Base-by-base conservation (phyloP, 2,888 invertebrate species). In the Andrena bicolor region DNA sequence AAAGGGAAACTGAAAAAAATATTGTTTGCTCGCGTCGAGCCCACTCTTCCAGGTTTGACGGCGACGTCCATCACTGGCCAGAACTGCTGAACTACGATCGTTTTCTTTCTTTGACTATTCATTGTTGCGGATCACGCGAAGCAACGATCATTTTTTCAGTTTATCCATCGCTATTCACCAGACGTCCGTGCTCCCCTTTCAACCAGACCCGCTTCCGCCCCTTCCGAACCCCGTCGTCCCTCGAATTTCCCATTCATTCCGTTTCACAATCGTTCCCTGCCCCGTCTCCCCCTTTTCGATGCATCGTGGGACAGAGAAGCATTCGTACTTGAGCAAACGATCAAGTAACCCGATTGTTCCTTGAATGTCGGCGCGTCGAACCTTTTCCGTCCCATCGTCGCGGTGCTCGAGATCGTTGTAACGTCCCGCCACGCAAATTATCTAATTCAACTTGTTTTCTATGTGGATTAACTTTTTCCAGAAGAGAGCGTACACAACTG, bases 391-490 rank as follows among this genome's bases (percentile, higher is more conserved):
- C 77, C 78, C 65, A 77, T 83, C 66, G 76, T 74, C 68, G 70
- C 82, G 76, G 86, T 72, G 84, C 76, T 75, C 74, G 73, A 78
- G 76, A 85, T 79, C 83, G 76, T 64, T 78, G 65, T 72, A 73
- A 53, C 69, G 64, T 30, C 83, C 79, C 84, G 80, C 82, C 78
- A 83, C 86, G 84, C 70, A 87, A 87, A 85, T 88, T 88, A 86
- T 87, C 87, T 88, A 87, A 89, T 84, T 87, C 83, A 86, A 89
- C 84, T 89, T 92, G 88, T 90, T 90, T 92, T 93, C 92, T 93
- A 92, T 93, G 93, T 93, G 93, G 93, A 93, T 93, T 93, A 93
- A 93, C 92, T 93, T 92, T 93, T 93, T 93, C 90, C 93, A 93
- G 93, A 93, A 92, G 89, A 89, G 90, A 87, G 77, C 85, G 83